These are phyloP conservation scores for Leucosticte australis DNA, from an alignment of 2,113 vertebrate genomes.

Conservation along the genomic window DNA sequence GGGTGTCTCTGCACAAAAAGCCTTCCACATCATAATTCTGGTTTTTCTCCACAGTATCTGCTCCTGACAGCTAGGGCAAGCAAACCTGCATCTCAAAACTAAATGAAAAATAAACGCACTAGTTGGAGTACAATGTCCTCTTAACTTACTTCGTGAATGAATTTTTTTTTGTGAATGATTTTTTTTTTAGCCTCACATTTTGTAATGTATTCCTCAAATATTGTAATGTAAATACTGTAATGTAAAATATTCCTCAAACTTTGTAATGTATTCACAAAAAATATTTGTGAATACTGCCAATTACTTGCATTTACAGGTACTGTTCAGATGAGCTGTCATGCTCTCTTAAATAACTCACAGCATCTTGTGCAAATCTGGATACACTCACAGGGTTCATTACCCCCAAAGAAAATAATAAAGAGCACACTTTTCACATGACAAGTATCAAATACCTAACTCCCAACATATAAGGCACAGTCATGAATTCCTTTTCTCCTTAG, in stretches of 20 bases:
- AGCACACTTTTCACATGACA: background rate
- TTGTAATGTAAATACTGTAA: too few relatives aligned
- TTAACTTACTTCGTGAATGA: background rate
- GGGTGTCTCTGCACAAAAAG: background rate
- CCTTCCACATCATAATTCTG: background rate
- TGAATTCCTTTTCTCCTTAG: background rate
- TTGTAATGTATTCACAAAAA: background rate
- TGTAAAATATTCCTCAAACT: background rate
- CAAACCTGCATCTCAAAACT: background rate
- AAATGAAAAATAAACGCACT: background rate
- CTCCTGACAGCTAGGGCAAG: background rate
- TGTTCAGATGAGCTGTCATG: background rate
- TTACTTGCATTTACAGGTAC: background rate
- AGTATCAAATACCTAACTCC: background rate
- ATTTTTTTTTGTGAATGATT: background rate
- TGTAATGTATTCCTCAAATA: background rate
- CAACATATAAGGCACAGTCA: background rate
- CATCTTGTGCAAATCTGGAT: background rate
- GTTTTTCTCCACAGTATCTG: background rate
- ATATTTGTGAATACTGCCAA: background rate
- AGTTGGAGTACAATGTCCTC: background rate
- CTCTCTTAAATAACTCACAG: conserved; percentile 21
- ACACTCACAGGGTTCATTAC: background rate
- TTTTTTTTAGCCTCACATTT: background rate
- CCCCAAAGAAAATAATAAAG: background rate